These are phyloP conservation scores for Nasonia longicornis DNA, from an alignment of 1,140 invertebrate genomes.

Conservation along the genomic window DNA sequence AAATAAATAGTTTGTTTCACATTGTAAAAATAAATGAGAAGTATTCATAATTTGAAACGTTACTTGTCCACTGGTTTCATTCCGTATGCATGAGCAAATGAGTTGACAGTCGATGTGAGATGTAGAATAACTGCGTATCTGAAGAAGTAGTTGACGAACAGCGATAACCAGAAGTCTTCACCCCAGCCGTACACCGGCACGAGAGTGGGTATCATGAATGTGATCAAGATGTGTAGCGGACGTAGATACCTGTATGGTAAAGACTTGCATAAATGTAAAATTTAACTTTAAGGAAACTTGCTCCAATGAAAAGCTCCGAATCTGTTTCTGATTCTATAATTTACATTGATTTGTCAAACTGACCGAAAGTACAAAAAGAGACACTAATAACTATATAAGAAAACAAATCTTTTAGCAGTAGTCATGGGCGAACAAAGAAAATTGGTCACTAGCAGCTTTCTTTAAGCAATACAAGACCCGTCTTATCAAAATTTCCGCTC, in stretches of 20 bases:
- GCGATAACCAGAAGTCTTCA: slow-evolving; percentile 79
- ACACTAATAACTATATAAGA: not conserved
- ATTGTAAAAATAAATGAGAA: not conserved
- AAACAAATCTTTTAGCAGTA: too few relatives aligned
- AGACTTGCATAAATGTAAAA: too few relatives aligned
- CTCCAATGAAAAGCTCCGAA: too few relatives aligned
- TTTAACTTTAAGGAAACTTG: too few relatives aligned
- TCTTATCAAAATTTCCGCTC: not conserved
- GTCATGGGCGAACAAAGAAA: not conserved
- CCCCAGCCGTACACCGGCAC: slow-evolving; percentile 85
- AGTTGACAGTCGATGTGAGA: slow-evolving; percentile 81
- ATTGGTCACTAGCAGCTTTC: not conserved
- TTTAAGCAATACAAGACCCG: slow-evolving; percentile 30
- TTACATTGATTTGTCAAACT: too few relatives aligned
- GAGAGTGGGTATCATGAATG: slow-evolving; percentile 77
- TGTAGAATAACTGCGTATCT: slow-evolving; percentile 73
- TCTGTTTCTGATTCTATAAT: too few relatives aligned
- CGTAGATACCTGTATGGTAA: slow-evolving; percentile 73
- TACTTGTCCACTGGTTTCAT: slow-evolving; percentile 76
- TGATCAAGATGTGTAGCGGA: slow-evolving; percentile 78
- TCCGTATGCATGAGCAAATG: slow-evolving; percentile 78
- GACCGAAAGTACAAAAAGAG: too few relatives aligned
- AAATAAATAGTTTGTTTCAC: not conserved
- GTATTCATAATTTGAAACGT: not conserved
- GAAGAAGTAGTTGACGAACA: slow-evolving; percentile 81